Evolutionary conservation across 2,113 vertebrate species (phyloP).

Genomic region (Lynx canadensis): DNA sequence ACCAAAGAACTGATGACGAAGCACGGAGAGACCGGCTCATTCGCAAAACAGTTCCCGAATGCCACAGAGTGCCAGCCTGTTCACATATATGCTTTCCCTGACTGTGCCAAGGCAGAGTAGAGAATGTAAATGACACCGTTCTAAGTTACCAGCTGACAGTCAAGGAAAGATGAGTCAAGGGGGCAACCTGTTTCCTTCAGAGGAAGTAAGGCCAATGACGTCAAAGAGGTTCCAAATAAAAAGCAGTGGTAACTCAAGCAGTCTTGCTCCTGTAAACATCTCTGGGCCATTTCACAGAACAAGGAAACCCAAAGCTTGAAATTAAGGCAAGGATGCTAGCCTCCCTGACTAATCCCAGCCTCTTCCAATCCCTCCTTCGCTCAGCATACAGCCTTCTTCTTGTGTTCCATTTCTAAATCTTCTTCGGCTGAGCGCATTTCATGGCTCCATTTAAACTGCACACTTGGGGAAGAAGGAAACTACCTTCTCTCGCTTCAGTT

Average conservation of each 20-base stretch:
- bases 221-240: conserved; percentile 23
- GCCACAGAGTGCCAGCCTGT: neutral
- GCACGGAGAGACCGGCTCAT: neutral
- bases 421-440: neutral
- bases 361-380: neutral
- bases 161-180: conserved; percentile 34
- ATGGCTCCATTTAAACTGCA: neutral
- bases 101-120: neutral
- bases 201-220: conserved; percentile 34
- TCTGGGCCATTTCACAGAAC: neutral
- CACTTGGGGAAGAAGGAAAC: neutral
- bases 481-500: neutral
- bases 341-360: neutral
- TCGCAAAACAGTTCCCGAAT: neutral
- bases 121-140: neutral
- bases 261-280: conserved; percentile 45
- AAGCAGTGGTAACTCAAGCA: conserved; percentile 27
- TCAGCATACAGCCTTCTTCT: neutral
- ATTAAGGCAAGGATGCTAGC: neutral
- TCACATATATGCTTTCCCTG: neutral
- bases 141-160: neutral
- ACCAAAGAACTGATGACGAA: accelerated
- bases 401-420: neutral
- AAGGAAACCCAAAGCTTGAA: neutral
- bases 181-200: conserved; percentile 17